Conservation (phyloP, 2,888 invertebrate genomes). For the Rhagophthalmus giganteus region DNA sequence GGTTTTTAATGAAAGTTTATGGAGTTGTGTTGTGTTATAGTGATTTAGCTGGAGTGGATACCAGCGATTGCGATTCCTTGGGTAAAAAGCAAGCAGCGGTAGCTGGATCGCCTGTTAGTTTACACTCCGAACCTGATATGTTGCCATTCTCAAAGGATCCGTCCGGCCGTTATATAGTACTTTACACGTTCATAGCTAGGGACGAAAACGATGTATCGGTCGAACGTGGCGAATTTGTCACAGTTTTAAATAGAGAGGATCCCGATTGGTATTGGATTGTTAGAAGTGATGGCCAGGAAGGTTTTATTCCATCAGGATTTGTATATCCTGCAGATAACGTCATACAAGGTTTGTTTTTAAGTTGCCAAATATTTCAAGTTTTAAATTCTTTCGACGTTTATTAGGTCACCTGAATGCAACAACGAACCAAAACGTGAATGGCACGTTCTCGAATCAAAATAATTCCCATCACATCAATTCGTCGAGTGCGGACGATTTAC, state of each 20-base stretch:
- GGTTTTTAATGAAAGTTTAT: too few relatives aligned
- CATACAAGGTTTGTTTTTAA: constrained; percentile 58
- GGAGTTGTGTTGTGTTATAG: constrained; percentile 34
- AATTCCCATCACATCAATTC: constrained; percentile 46
- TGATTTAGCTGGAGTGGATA: constrained; percentile 56
- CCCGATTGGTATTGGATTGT: constrained; percentile 98
- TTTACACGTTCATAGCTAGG: constrained; percentile 89
- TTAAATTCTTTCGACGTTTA: constrained; percentile 3
- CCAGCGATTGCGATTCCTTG: constrained; percentile 65
- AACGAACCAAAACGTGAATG: constrained; percentile 46
- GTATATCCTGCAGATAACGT: constrained; percentile 89
- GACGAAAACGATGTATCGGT: constrained; percentile 95
- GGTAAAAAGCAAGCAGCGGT: constrained; percentile 59
- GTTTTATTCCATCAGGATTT: constrained; percentile 93
- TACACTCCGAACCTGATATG: constrained; percentile 63
- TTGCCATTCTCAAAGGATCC: constrained; percentile 79
- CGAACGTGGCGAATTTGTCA: constrained; percentile 93
- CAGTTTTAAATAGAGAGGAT: constrained; percentile 92
- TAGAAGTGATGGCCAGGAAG: constrained; percentile 89
- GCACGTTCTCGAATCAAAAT: constrained; percentile 44
- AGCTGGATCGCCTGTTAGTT: constrained; percentile 56
- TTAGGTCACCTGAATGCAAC: constrained; percentile 56
- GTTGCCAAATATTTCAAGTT: background rate
- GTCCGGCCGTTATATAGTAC: constrained; percentile 86
- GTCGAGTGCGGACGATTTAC: constrained; percentile 63